phyloP scores from a whole-genome alignment of 2,113 vertebrate genomes.

The Regulus satrapa region DNA sequence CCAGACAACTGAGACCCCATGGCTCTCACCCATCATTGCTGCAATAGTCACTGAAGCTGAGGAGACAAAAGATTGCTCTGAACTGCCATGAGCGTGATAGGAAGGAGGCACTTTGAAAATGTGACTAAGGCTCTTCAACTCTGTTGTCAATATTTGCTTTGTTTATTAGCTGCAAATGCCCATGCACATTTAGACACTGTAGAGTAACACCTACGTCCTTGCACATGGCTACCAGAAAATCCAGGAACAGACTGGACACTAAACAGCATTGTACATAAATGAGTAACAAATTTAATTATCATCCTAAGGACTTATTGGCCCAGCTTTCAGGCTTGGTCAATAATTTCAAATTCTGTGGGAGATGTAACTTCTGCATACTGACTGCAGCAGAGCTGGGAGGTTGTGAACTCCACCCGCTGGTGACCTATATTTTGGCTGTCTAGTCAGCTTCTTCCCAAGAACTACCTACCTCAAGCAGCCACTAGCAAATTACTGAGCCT shows the following conservation, averaged over 20 bases:
- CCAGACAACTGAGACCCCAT: not conserved
- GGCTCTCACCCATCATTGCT: not conserved
- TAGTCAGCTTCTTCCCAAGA: not conserved
- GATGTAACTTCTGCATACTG: not conserved
- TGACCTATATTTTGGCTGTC: conserved; percentile 36
- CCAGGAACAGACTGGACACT: not conserved
- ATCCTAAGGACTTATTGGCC: not conserved
- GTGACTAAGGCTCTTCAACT: not conserved
- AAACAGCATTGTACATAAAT: not conserved
- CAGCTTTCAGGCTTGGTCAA: not conserved
- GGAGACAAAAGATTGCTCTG: not conserved
- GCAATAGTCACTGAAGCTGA: not conserved
- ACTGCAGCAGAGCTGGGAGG: not conserved
- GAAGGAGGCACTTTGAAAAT: not conserved
- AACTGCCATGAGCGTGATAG: not conserved
- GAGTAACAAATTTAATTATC: not conserved
- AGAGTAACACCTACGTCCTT: not conserved
- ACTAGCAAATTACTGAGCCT: conserved; percentile 28
- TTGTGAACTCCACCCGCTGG: conserved; percentile 9
- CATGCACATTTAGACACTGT: not conserved
- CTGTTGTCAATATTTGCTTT: not conserved
- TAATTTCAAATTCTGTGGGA: not conserved
- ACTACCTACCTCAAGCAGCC: not conserved
- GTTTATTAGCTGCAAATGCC: not conserved
- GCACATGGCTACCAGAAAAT: not conserved